Evolutionary conservation across 2,888 invertebrate genomes (phyloP).

Genomic region (Drosophila multiciliata): DNA sequence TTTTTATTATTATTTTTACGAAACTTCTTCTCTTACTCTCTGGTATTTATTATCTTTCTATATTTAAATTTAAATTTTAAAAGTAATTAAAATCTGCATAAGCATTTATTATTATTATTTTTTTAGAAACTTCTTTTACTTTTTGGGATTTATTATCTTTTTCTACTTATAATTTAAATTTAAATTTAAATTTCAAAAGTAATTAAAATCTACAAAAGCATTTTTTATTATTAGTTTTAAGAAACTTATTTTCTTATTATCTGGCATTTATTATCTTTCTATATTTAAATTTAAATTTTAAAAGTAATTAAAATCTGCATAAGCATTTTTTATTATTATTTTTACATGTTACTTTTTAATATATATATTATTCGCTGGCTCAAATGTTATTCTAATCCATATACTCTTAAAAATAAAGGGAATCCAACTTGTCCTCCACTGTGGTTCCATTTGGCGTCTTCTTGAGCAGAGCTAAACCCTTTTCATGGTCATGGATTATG

Average conservation of each 20-base stretch:
- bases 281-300: no score
- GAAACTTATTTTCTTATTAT: no score
- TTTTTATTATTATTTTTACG: not conserved
- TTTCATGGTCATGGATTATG: slow-evolving; percentile 79
- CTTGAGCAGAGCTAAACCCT: slow-evolving; percentile 44
- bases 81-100: not conserved
- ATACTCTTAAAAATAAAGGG: not conserved
- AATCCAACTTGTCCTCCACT: slow-evolving; percentile 1
- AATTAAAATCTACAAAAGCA: not conserved
- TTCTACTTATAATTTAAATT: no score
- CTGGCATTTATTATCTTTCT: no score
- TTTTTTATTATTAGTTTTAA: not conserved
- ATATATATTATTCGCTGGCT: not conserved
- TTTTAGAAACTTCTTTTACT: not conserved
- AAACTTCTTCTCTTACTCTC: no score
- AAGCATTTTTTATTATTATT: no score
- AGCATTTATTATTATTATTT: not conserved
- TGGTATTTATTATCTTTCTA: no score
- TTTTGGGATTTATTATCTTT: no score
- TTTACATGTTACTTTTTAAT: not conserved
- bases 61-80: not conserved
- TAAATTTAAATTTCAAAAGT: not conserved
- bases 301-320: no score
- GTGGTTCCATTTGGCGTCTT: slow-evolving; percentile 10
- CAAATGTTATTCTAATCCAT: not conserved